These are phyloP conservation scores for Cryptus armator DNA, from an alignment of 2,888 invertebrate genomes.

Conservation along the genomic window DNA sequence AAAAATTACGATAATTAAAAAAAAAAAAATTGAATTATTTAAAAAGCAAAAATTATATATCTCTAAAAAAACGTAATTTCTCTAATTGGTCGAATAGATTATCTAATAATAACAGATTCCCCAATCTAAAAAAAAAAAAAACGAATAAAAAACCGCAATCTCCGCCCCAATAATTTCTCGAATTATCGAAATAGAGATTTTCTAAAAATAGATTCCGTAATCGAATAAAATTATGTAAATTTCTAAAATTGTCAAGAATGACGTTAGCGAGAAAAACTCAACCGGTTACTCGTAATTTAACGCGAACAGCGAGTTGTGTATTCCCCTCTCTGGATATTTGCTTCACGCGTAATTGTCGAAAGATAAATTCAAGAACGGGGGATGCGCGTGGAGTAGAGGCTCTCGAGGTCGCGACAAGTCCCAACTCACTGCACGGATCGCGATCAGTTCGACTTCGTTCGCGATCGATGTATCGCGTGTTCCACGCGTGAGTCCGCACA, in stretches of 20 bases:
- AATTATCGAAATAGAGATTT: too few species aligned
- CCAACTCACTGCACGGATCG: slow-evolving; percentile 23
- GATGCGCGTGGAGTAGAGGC: slow-evolving; percentile 21
- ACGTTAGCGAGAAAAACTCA: not conserved
- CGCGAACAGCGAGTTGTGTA: not conserved
- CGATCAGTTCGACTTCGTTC: slow-evolving; percentile 35
- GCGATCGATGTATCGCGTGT: slow-evolving; percentile 26
- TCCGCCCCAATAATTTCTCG: too few species aligned
- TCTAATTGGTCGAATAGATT: not conserved
- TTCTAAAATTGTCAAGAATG: not conserved
- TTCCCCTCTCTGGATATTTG: not conserved
- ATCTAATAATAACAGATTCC: not conserved
- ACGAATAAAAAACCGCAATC: not conserved
- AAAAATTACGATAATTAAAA: too few species aligned
- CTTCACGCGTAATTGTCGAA: slow-evolving; percentile 37
- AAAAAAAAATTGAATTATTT: too few species aligned
- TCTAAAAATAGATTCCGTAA: too few species aligned
- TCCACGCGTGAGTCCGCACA: not conserved
- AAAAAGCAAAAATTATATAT: too few species aligned
- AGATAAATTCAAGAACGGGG: slow-evolving; percentile 53
- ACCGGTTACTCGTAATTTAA: not conserved
- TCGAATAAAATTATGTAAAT: too few species aligned
- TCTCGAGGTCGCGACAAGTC: slow-evolving; percentile 28
- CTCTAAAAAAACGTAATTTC: too few species aligned
- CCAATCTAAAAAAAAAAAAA: not conserved